Evolutionary conservation across 2,113 vertebrate species (phyloP).

Genomic region (Pitta sordida): DNA sequence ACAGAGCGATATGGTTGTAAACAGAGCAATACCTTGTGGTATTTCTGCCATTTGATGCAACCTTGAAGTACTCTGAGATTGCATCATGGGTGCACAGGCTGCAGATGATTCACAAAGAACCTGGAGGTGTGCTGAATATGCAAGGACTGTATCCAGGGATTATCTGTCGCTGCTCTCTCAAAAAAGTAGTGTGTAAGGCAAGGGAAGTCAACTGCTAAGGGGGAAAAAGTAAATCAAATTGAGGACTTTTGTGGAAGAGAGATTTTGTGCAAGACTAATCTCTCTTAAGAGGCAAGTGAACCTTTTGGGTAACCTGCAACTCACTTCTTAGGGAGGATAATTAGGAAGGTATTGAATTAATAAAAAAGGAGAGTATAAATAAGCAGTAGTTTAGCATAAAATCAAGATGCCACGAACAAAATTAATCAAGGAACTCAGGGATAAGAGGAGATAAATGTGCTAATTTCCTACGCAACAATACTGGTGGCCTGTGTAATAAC

Average conservation of each 20-base stretch:
- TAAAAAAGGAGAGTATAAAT: not conserved
- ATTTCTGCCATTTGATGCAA: not conserved
- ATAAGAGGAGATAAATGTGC: not conserved
- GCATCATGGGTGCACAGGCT: not conserved
- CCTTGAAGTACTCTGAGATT: not conserved
- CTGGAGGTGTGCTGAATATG: not conserved
- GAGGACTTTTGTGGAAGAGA: not conserved
- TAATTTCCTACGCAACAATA: not conserved
- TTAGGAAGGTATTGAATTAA: not conserved
- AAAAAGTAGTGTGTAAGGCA: not conserved
- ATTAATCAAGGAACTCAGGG: not conserved
- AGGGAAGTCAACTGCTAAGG: not conserved
- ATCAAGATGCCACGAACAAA: not conserved
- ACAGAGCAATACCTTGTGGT: not conserved
- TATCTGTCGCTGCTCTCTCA: not conserved
- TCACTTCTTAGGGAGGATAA: not conserved
- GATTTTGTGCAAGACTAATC: not conserved
- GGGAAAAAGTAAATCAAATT: rapidly evolving
- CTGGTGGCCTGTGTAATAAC: not conserved
- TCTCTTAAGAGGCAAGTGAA: not conserved
- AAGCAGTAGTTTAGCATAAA: not conserved
- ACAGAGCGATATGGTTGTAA: not conserved
- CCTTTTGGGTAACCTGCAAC: not conserved
- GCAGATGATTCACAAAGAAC: not conserved
- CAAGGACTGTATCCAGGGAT: not conserved